These are phyloP conservation scores for Pocillopora verrucosa DNA, from an alignment of 64 coral and sea anemone genomes.

Conservation along the genomic window DNA sequence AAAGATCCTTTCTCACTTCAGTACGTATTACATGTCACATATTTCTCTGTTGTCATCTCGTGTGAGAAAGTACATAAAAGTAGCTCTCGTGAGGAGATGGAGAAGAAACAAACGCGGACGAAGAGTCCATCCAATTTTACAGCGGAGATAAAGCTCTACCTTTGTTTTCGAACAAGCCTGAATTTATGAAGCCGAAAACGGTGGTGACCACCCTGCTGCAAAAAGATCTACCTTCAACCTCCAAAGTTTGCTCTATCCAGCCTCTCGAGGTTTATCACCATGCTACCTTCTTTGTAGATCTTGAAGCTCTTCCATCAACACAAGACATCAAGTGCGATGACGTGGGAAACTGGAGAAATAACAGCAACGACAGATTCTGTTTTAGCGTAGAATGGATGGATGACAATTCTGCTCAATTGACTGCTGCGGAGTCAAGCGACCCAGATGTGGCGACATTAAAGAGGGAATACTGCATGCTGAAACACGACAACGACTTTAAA, in stretches of 20 bases:
- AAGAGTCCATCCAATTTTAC: conserved; percentile 46
- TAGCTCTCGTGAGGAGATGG: too few species aligned
- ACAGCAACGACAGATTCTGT: conserved; percentile 54
- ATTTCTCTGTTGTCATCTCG: too few species aligned
- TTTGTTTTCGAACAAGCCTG: conserved; percentile 51
- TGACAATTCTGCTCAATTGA: too few species aligned
- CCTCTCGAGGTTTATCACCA: conserved; percentile 53
- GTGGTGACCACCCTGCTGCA: conserved; percentile 45
- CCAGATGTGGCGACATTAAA: too few species aligned
- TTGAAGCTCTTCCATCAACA: conserved; percentile 56
- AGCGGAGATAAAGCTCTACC: conserved; percentile 45
- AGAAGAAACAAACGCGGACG: conserved; percentile 32
- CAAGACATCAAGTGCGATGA: conserved; percentile 54
- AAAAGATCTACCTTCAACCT: conserved; percentile 43
- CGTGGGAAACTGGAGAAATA: conserved; percentile 47
- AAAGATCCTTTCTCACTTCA: conserved; percentile 46
- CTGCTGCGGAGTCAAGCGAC: too few species aligned
- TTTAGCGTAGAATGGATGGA: too few species aligned
- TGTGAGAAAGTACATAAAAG: too few species aligned
- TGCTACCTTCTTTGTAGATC: conserved; percentile 48
- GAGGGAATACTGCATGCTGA: conserved; percentile 49
- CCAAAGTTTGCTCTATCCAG: conserved; percentile 45
- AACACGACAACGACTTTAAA: conserved; percentile 57
- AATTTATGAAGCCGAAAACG: conserved; percentile 32
- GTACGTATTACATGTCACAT: conserved; percentile 43